phyloP scores from a whole-genome alignment of 2,888 invertebrate species.

The Hypena proboscidalis region DNA sequence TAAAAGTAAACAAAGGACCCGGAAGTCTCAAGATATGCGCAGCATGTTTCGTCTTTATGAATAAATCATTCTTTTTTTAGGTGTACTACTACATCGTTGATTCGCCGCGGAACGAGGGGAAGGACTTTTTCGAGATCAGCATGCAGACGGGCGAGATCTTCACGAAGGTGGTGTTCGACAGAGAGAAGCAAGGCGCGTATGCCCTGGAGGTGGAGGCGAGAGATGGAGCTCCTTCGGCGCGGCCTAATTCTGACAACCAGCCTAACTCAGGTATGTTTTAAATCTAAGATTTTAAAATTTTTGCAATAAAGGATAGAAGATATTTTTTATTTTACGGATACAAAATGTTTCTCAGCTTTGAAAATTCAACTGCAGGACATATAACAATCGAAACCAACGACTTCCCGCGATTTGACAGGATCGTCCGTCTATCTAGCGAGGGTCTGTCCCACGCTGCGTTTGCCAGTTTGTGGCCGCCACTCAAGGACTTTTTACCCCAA shows the following conservation, averaged over 20 bases:
- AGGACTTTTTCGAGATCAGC: constrained; percentile 98
- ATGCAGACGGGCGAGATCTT: constrained; percentile 97
- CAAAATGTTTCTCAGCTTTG: neutral
- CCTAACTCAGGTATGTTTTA: constrained; percentile 94
- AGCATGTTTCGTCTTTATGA: constrained; percentile 49
- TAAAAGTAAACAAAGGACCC: constrained; percentile 49
- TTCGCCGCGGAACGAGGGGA: constrained; percentile 96
- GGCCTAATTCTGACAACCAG: constrained; percentile 96
- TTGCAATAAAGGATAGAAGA: too few species aligned
- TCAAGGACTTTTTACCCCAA: too few species aligned
- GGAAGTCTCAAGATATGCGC: constrained; percentile 50
- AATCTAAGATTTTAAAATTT: constrained; percentile 3
- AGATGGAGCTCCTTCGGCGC: constrained; percentile 98
- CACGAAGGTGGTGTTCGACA: constrained; percentile 97
- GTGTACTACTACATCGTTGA: constrained; percentile 97
- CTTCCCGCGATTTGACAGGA: too few species aligned
- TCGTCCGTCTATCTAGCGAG: too few species aligned
- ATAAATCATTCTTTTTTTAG: constrained; percentile 78
- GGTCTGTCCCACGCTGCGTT: too few species aligned
- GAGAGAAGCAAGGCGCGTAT: constrained; percentile 98
- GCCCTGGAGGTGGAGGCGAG: constrained; percentile 98
- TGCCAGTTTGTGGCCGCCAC: too few species aligned
- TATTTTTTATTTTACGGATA: too few species aligned
- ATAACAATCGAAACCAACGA: too few species aligned
- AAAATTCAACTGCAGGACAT: neutral